These are phyloP conservation scores for Silurus lanzhouensis DNA, from an alignment of 2,797 vertebrate genomes.

Conservation along the genomic window DNA sequence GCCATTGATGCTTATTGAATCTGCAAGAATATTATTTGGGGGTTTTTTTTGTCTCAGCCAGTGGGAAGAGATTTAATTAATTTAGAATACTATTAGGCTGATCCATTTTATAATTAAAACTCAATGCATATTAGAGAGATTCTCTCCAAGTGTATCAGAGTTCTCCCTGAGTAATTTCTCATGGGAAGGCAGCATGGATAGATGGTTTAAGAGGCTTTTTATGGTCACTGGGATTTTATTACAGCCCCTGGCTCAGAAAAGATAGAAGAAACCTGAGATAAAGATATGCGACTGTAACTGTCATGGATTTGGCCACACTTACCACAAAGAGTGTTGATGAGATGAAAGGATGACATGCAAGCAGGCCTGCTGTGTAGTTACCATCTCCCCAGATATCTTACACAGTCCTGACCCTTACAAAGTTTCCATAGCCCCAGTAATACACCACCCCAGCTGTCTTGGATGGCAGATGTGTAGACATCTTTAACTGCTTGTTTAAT, in stretches of 20 bases:
- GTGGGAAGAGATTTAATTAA: constrained; percentile 42
- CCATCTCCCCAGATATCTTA: constrained; percentile 35
- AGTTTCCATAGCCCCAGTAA: neutral
- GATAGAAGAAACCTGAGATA: constrained; percentile 45
- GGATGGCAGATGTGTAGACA: constrained; percentile 23
- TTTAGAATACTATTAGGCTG: constrained; percentile 46
- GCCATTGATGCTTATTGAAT: constrained; percentile 45
- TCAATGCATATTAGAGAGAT: constrained; percentile 45
- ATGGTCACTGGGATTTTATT: constrained; percentile 48
- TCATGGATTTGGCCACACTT: constrained; percentile 31
- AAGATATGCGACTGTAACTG: constrained; percentile 37
- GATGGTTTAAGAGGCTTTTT: constrained; percentile 47
- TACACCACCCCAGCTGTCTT: constrained; percentile 23
- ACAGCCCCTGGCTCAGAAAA: constrained; percentile 36
- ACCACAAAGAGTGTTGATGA: constrained; percentile 39
- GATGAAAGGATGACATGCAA: constrained; percentile 38
- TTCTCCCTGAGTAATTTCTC: constrained; percentile 46
- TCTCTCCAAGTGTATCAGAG: constrained; percentile 30
- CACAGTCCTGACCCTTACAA: constrained; percentile 26
- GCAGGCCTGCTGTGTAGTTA: neutral
- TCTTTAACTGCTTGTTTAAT: constrained; percentile 47
- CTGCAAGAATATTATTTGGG: constrained; percentile 38
- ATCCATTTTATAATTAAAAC: constrained; percentile 53
- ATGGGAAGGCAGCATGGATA: constrained; percentile 31
- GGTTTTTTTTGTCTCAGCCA: constrained; percentile 41